Evolutionary conservation across 2,113 vertebrate species (phyloP).

Genomic region (Fulica atra): DNA sequence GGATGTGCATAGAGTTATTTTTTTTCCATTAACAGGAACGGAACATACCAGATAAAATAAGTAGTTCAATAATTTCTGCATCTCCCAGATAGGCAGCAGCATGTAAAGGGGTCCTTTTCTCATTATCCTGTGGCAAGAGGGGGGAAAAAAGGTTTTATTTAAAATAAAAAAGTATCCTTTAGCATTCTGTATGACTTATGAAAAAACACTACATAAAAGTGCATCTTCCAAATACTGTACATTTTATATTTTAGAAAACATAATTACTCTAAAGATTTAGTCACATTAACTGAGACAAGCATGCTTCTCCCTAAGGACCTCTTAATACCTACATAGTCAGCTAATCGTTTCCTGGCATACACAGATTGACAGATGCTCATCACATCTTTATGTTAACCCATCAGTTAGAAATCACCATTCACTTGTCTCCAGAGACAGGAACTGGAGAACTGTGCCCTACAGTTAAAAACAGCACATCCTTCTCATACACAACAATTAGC

Average conservation of each 20-base stretch:
- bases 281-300: neutral
- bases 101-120: slow-evolving; percentile 97
- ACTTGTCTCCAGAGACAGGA: neutral
- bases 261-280: neutral
- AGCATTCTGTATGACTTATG: slow-evolving; percentile 45
- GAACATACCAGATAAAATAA: slow-evolving; percentile 95
- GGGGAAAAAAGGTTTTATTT: slow-evolving; percentile 66
- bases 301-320: neutral
- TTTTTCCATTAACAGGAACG: slow-evolving; percentile 51
- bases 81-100: slow-evolving; percentile 98
- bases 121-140: slow-evolving; percentile 88
- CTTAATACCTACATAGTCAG: neutral
- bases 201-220: slow-evolving; percentile 36
- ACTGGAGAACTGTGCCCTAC: neutral
- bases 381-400: neutral
- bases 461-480: neutral
- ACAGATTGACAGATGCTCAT: neutral
- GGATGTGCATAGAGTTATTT: neutral
- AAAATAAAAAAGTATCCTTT: slow-evolving; percentile 47
- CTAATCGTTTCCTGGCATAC: neutral
- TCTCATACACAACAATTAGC: neutral
- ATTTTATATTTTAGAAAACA: neutral
- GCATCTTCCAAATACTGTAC: slow-evolving; percentile 31
- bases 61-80: slow-evolving; percentile 97
- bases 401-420: neutral